Percentiles rank a stretch among this genome's conserved stretches.
These are phyloP conservation scores for Clarias gariepinus DNA, from an alignment of 2,113 vertebrate genomes.

Conservation along the genomic window DNA sequence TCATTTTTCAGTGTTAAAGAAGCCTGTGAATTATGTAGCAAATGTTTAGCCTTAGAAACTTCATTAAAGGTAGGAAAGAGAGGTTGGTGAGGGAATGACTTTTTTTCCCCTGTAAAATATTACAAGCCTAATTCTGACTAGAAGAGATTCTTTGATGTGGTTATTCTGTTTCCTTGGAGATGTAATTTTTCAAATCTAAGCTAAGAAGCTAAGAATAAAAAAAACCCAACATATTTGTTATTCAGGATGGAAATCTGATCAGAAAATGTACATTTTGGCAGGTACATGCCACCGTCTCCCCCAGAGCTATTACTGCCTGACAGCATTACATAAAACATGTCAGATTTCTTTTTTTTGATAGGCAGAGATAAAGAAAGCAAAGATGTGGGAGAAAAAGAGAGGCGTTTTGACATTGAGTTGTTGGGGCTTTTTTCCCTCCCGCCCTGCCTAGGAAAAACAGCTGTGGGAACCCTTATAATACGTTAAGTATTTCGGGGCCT, in stretches of 20 bases:
- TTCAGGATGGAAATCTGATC: neutral
- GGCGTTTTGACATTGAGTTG: slow-evolving; percentile 39
- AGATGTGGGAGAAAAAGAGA: slow-evolving; percentile 44
- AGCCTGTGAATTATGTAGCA: neutral
- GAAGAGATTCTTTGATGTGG: neutral
- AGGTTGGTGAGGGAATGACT: neutral
- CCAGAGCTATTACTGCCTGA: slow-evolving; percentile 41
- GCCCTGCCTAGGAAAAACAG: slow-evolving; percentile 51
- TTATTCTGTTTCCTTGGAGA: slow-evolving; percentile 7
- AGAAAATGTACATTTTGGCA: slow-evolving; percentile 51
- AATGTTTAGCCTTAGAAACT: neutral
- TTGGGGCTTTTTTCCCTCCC: slow-evolving; percentile 28
- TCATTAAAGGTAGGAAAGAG: neutral
- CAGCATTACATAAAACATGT: slow-evolving; percentile 58
- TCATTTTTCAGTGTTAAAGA: neutral
- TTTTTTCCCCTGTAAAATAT: neutral
- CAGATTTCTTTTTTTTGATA: slow-evolving; percentile 42
- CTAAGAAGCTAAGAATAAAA: neutral
- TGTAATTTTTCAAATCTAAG: slow-evolving; percentile 9
- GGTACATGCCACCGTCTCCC: slow-evolving; percentile 16
- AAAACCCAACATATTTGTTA: slow-evolving; percentile 17
- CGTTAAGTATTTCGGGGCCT: slow-evolving; percentile 55
- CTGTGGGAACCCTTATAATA: slow-evolving; percentile 56
- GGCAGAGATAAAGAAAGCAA: slow-evolving; percentile 40
- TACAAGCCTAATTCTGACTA: neutral